A percentile compares a stretch with the other conserved stretches of the same genome.
Evolutionary conservation across 2,113 vertebrate species (phyloP).

Genomic region (Aegotheles bennettii): DNA sequence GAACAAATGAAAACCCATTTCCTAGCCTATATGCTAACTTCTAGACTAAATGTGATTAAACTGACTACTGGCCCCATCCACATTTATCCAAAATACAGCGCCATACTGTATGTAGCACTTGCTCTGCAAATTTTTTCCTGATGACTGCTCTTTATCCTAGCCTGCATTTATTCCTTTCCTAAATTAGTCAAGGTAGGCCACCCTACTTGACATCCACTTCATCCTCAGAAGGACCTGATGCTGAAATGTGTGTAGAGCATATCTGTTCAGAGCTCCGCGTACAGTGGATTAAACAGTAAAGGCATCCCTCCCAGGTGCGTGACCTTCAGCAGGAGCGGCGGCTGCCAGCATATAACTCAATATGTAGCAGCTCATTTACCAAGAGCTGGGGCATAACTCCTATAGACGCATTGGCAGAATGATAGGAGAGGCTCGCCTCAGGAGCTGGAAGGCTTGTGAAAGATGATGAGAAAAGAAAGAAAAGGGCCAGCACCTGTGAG

Average conservation of each 20-base stretch:
- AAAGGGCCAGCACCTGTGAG: not conserved
- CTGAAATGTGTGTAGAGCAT: not conserved
- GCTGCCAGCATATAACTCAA: not conserved
- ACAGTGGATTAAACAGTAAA: not conserved
- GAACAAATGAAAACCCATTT: not conserved
- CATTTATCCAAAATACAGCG: not conserved
- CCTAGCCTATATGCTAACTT: not conserved
- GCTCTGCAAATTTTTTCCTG: not conserved
- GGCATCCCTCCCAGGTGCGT: not conserved
- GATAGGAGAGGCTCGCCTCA: not conserved
- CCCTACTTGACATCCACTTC: not conserved
- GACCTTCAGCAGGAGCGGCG: not conserved
- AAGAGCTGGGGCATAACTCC: not conserved
- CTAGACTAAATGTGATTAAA: not conserved
- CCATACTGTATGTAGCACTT: not conserved
- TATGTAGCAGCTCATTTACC: not conserved
- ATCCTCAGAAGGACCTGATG: not conserved
- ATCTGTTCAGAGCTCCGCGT: not conserved
- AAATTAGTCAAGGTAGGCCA: not conserved
- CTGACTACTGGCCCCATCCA: not conserved
- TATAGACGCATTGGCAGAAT: rapidly evolving
- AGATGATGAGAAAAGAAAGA: not conserved
- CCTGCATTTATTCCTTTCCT: not conserved
- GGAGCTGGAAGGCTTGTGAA: not conserved
- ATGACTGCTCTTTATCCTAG: not conserved